These are phyloP conservation scores for Troides oblongomaculatus DNA, from an alignment of 2,888 invertebrate genomes.

Conservation along the genomic window DNA sequence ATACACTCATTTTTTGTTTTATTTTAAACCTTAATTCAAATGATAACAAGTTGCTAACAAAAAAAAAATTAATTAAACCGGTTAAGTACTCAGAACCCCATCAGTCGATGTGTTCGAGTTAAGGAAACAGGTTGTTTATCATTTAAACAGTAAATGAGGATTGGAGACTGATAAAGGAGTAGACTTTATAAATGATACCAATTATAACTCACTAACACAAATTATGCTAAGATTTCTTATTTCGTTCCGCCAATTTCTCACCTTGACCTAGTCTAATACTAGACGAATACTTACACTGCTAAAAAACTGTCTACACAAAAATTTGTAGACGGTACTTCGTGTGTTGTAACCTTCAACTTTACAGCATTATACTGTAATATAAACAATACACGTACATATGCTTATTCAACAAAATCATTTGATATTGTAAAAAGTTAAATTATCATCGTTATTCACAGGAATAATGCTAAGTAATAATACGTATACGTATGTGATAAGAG, in stretches of 20 bases:
- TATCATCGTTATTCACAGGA: too few species aligned
- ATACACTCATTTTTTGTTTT: not conserved
- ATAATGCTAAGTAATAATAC: too few species aligned
- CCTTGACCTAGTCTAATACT: not conserved
- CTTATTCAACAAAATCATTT: too few species aligned
- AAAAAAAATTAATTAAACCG: not conserved
- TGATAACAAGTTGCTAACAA: not conserved
- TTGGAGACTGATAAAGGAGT: not conserved
- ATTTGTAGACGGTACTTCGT: not conserved
- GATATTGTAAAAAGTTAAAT: too few species aligned
- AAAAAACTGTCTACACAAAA: not conserved
- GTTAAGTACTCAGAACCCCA: not conserved
- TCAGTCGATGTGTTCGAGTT: too few species aligned
- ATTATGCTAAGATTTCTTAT: not conserved
- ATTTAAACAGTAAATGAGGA: too few species aligned
- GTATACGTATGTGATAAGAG: too few species aligned
- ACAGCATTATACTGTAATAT: too few species aligned
- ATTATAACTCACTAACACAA: not conserved
- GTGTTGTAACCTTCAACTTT: too few species aligned
- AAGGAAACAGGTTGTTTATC: not conserved
- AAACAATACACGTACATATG: too few species aligned
- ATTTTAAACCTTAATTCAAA: not conserved
- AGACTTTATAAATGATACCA: not conserved
- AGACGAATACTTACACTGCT: not conserved
- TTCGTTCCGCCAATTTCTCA: not conserved